phyloP scores from a whole-genome alignment of 2,113 vertebrate genomes.

The Ophiodon elongatus region DNA sequence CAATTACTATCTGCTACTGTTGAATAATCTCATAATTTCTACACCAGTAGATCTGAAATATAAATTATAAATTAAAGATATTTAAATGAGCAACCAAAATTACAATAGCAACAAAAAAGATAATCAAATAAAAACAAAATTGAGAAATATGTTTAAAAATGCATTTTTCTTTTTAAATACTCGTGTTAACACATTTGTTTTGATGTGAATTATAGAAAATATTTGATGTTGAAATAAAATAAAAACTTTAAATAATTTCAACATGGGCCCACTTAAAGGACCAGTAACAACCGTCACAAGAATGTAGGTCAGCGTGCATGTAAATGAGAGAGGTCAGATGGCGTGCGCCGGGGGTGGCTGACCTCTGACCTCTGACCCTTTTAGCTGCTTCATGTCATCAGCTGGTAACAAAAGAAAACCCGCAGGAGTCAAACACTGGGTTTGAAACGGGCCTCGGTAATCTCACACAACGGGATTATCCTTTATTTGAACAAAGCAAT shows the following conservation, averaged over 20 bases:
- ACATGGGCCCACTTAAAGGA: background rate
- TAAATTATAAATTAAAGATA: slow-evolving; percentile 14
- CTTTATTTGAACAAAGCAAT: slow-evolving; percentile 16
- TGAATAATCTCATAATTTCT: slow-evolving; percentile 25
- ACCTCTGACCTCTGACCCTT: slow-evolving; percentile 75
- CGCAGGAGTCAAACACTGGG: slow-evolving; percentile 45
- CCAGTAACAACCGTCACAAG: background rate
- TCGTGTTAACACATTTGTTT: background rate
- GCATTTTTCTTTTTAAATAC: background rate
- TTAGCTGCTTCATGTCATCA: slow-evolving; percentile 47
- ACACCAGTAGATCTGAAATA: background rate
- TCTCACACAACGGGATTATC: background rate
- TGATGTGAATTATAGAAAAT: background rate
- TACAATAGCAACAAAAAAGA: background rate
- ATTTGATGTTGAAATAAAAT: background rate
- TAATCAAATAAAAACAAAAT: background rate
- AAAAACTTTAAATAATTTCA: too few species aligned
- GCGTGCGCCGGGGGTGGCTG: slow-evolving; percentile 55
- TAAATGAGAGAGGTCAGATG: slow-evolving; percentile 67
- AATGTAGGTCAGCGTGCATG: slow-evolving; percentile 69
- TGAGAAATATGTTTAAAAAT: background rate
- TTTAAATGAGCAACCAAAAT: background rate
- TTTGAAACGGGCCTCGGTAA: background rate
- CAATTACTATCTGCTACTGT: slow-evolving; percentile 14
- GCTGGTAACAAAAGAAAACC: slow-evolving; percentile 36